These are phyloP conservation scores for Rhizoglyphus robini DNA, from an alignment of 1,140 invertebrate species.

Conservation along the genomic window DNA sequence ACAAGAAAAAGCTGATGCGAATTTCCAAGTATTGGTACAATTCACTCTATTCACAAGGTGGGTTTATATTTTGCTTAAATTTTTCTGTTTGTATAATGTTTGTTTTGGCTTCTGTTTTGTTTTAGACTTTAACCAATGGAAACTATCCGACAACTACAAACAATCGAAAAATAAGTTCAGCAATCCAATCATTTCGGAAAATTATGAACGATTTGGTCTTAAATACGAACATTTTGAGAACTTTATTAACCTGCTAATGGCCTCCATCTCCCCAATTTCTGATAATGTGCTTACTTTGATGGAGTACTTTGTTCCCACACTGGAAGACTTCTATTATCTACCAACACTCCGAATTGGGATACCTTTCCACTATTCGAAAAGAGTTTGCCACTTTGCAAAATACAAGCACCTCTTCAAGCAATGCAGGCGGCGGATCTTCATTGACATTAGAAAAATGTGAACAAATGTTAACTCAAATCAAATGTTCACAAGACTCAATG, in stretches of 20 bases:
- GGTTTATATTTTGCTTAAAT: not conserved
- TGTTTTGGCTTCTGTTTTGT: not conserved
- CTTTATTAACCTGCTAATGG: not conserved
- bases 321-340: constrained; percentile 7
- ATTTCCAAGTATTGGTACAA: constrained; percentile 9
- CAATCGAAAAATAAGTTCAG: not conserved
- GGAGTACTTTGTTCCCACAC: constrained; percentile 8
- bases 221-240: constrained; percentile 14
- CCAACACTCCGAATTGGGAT: not conserved
- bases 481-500: constrained; percentile 90
- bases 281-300: not conserved
- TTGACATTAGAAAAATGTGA: constrained; percentile 39
- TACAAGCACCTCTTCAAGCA: not conserved
- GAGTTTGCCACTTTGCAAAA: not conserved
- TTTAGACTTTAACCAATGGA: constrained; percentile 2
- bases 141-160: constrained; percentile 13
- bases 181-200: constrained; percentile 3
- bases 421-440: not conserved
- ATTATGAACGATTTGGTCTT: constrained; percentile 13
- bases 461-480: constrained; percentile 67
- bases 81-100: not conserved
- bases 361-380: not conserved
- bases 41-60: not conserved
- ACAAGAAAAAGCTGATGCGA: not conserved
- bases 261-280: not conserved